Evolutionary conservation across 2,888 invertebrate species (phyloP), one percentile per base, ranked within the genome.

Genomic region (Tuta absoluta): DNA sequence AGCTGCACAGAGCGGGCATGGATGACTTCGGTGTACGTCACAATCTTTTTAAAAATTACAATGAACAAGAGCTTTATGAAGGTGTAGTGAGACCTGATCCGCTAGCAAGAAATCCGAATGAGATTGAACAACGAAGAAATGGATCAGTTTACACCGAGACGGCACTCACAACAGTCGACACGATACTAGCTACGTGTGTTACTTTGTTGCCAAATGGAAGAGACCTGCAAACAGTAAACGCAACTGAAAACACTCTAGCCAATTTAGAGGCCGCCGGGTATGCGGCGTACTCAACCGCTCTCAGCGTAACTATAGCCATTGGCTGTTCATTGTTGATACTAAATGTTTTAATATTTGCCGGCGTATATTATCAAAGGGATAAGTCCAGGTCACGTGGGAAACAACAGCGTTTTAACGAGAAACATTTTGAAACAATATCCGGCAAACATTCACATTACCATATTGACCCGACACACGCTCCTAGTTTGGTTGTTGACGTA

Each of bases 11-110:
- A 63, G 95, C 96, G 0, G 97, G 97, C 3, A 97, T 97, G 96
- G 97, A 96, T 77, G 97, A 97, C 84, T 96, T 96, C 10, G 95
- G 96, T 53, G 95, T 96, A 0, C 92, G 96, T 58, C 97, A 98
- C 89, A 98, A 98, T 87, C 93, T 98, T 71, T 97, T 98, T 87
- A 94, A 95, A 71, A 96, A 97, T 88, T 96, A 97, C 87, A 96
- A 97, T 81, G 97, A 98, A 82, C 95, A 95, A 72, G 95, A 96
- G 68, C 91, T 98, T 24, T 98, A 98, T 89, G 98, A 98, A 81
- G 98, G 98, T 59, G 93, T 95, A 56, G 96, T 98, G 37, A 93
- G 98, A 68, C 95, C 96, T 11, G 97, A 97, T 87, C 96, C 96
- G n/a, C 90, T 96, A 67, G 93, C 94, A 48, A 89, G 95, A 69